Base-by-base conservation (phyloP, 35 echinoderm and acorn worm genomes). In the Holothuria glaberrima region DNA sequence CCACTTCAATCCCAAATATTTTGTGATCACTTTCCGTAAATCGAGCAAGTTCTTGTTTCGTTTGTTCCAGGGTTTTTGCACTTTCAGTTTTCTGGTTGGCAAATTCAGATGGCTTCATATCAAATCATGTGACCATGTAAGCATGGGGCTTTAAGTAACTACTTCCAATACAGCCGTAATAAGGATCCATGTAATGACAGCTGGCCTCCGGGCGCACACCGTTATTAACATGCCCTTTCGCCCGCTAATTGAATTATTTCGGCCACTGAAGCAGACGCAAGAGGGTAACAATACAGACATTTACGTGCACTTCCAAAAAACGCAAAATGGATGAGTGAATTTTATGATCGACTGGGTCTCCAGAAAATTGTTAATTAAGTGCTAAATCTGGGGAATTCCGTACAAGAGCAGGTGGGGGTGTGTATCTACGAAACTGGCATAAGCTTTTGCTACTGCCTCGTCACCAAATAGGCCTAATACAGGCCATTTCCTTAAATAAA, bases 161-260 rank as follows among this genome's bases (percentile, higher is more conserved):
- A 32, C 38, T 73, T 73, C 69, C 30, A 73, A 73, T 73, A 9
- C 30, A 78, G 33, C 27, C 21, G 44, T 78, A 78, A 78, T 78
- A 50, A 78, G 20, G 36, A 78, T 48, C 24, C 71, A 36, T n/a
- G 71, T 78, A 78, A 78, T 78, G 74, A 78, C 74, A 78, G 74
- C 74, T 78, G 74, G 36, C 74, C 69, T 48, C 74, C 50, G 44
- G 74, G 74, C 44, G 74, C 74, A 78, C 74, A 50, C 74, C 74
- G 74, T 78, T 78, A 78, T 78, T 78, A 78, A 78, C 74, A 52
- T 78, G 74, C 74, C 44, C 74, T 78, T 78, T 78, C 50, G 74
- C 38, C 74, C 74, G 38, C 74, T 78, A 78, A 78, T 78, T 78
- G 74, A 78, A 78, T 78, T 78, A 78, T 33, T 78, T 78, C 74